A percentile compares a stretch with the other conserved stretches of the same genome.
Evolutionary conservation across 30 jellyfish, hydroid and myxozoan genomes (phyloP).

Genomic region (Turritopsis dohrnii): DNA sequence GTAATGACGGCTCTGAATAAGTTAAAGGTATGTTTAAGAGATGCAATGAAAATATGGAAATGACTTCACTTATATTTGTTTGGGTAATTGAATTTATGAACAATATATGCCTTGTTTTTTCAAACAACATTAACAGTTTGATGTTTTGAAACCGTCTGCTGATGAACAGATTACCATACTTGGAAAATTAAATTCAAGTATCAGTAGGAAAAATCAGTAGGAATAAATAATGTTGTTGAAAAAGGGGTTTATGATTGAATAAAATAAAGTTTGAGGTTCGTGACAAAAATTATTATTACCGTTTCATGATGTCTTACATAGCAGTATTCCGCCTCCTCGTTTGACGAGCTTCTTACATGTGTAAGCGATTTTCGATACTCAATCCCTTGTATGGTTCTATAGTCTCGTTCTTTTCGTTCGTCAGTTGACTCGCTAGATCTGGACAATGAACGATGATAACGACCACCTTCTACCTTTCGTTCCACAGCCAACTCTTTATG

Average conservation of each 20-base stretch:
- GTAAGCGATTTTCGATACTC: background rate
- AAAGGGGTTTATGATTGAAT: too few species aligned
- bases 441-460: background rate
- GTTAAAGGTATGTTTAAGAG: background rate
- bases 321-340: background rate
- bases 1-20: constrained; percentile 13
- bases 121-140: background rate
- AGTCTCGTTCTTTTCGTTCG: background rate
- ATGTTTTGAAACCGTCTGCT: too few species aligned
- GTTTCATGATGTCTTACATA: background rate
- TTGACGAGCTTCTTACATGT: background rate
- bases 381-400: background rate
- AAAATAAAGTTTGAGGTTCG: too few species aligned
- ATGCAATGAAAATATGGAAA: too few species aligned
- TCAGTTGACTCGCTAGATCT: background rate
- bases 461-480: background rate
- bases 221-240: too few species aligned
- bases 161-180: too few species aligned
- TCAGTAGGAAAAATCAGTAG: too few species aligned
- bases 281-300: too few species aligned
- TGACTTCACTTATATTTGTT: too few species aligned
- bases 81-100: too few species aligned
- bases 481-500: background rate
- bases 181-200: too few species aligned
- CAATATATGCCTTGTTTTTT: too few species aligned